Evolutionary conservation across 2,113 vertebrate genomes (phyloP), one percentile per base, ranked within the genome.

Genomic region (Oreotragus oreotragus): DNA sequence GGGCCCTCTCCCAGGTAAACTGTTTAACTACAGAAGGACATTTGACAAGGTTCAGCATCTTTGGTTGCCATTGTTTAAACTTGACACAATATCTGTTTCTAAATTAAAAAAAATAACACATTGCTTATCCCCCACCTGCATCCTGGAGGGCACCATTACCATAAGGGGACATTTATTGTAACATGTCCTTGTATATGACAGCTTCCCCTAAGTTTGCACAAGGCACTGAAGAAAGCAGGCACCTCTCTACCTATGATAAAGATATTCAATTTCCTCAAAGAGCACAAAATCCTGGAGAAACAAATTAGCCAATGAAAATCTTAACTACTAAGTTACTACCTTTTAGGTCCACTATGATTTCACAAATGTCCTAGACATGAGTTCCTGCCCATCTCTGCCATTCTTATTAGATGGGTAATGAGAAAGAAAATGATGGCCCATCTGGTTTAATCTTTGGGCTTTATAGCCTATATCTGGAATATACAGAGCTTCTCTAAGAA

Each of bases 381-480:
- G 25, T 43, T 77, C 70, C 76, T 86, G 58, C 43, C 91, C 76
- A 77, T 86, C 36, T 70, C 80, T 58, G 62, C 19, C 39, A 25
- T 83, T 51, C 30, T 19, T 64, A 94, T 81, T n/a, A 66, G 43
- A 12, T 84, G 66, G 80, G 14, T 86, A 51, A 90, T 39, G 76
- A 97, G 57, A 96, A 91, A 97, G 93, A 95, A 96, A 96, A 86
- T 33, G 55, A 95, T 64, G 39, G 27, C 55, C 85, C 60, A 62
- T 88, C 66, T 90, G 85, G 85, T 80, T 91, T 91, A 39, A 86
- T 86, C 55, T 83, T 77, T 30, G 30, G 39, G 51, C 62, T 94
- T 94, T 58, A 51, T 30, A 84, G 39, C 36, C 70, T 91, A 0
- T 53, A 73, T 93, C 55, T 96, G 47, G 58, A 79, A 93, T 21